Conservation (phyloP, 1,140 invertebrate genomes). For the Onthophagus taurus region DNA sequence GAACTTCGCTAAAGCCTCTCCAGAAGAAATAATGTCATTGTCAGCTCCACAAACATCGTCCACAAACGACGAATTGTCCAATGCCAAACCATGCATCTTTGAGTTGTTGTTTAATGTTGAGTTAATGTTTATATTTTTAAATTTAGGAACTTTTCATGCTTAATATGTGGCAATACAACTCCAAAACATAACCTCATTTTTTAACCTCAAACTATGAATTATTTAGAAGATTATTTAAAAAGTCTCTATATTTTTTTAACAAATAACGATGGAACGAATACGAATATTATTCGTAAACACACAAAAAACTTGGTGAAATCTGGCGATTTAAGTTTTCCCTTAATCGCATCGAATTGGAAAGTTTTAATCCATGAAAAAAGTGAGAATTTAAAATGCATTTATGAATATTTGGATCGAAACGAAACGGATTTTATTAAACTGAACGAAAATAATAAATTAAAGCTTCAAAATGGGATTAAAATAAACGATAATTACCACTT, state of each 20-base stretch:
- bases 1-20: too few species aligned
- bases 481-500: conserved; percentile 21
- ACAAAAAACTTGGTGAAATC: conserved; percentile 24
- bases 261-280: conserved; percentile 10
- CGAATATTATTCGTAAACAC: conserved; percentile 27
- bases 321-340: conserved; percentile 33
- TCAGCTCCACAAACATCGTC: too few species aligned
- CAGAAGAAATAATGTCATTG: too few species aligned
- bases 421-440: conserved; percentile 10
- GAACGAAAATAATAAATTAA: conserved; percentile 20
- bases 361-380: conserved; percentile 15
- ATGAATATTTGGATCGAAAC: conserved; percentile 15
- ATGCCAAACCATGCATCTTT: too few species aligned
- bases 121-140: too few species aligned
- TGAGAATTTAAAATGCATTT: conserved; percentile 12
- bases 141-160: too few species aligned
- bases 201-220: background rate
- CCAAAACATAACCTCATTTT: too few species aligned
- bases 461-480: conserved; percentile 17
- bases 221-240: conserved; percentile 18
- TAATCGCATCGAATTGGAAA: conserved; percentile 25
- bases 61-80: too few species aligned
- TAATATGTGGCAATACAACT: too few species aligned
- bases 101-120: too few species aligned
- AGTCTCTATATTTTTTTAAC: conserved; percentile 22